Conservation (phyloP, 2,888 invertebrate species). For the Hypselothyrea guttata region DNA sequence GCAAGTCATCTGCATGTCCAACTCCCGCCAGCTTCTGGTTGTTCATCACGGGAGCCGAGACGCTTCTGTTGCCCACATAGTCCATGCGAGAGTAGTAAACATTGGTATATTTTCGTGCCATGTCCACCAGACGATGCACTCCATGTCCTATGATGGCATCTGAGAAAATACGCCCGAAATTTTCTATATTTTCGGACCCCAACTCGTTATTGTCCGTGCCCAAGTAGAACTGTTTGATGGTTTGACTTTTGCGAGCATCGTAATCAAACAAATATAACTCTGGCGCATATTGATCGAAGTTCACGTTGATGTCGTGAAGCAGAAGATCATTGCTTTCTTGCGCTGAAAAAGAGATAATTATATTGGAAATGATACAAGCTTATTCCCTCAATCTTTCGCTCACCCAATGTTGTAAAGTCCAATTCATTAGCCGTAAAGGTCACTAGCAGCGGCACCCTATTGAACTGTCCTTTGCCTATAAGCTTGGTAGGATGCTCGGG, state of each 20-base stretch:
- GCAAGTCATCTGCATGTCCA: slow-evolving; percentile 75
- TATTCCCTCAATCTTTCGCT: slow-evolving; percentile 22
- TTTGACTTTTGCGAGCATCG: slow-evolving; percentile 24
- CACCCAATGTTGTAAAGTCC: slow-evolving; percentile 78
- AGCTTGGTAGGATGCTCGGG: slow-evolving; percentile 83
- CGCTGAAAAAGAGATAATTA: not conserved
- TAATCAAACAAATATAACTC: slow-evolving; percentile 80
- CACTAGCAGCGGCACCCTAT: slow-evolving; percentile 85
- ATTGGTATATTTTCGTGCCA: slow-evolving; percentile 83
- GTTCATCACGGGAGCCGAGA: slow-evolving; percentile 80
- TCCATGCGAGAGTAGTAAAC: slow-evolving; percentile 86
- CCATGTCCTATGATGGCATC: slow-evolving; percentile 85
- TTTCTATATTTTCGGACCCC: slow-evolving; percentile 36
- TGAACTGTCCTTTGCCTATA: slow-evolving; percentile 83
- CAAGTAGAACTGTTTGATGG: slow-evolving; percentile 56
- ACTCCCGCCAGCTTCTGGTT: slow-evolving; percentile 78
- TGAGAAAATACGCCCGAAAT: slow-evolving; percentile 83
- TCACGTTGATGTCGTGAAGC: slow-evolving; percentile 64
- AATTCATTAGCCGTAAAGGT: slow-evolving; percentile 85
- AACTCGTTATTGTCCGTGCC: slow-evolving; percentile 9
- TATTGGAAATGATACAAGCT: not conserved
- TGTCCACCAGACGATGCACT: slow-evolving; percentile 84
- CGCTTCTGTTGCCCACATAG: slow-evolving; percentile 84
- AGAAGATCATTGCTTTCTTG: slow-evolving; percentile 56
- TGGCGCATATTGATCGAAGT: slow-evolving; percentile 73